Evolutionary conservation across 2,797 vertebrate genomes (phyloP).

Genomic region (Crypturellus tataupa): DNA sequence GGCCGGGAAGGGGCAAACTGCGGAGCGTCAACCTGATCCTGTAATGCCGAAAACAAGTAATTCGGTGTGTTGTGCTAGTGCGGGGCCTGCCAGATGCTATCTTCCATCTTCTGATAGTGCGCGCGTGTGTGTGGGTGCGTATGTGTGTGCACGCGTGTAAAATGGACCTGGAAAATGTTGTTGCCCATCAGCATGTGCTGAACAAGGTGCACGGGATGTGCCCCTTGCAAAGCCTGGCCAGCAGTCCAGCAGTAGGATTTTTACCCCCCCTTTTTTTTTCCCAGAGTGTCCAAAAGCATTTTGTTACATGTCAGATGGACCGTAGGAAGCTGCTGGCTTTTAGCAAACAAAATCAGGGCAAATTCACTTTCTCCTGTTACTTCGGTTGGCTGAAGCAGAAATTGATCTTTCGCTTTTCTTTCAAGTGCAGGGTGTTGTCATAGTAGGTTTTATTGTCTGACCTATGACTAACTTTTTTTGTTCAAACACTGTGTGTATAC

Average conservation of each 20-base stretch:
- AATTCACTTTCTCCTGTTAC: not conserved
- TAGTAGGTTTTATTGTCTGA: conserved; percentile 5
- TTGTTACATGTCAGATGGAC: not conserved
- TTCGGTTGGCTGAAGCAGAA: not conserved
- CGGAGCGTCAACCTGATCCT: not conserved
- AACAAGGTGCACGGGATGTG: conserved; percentile 56
- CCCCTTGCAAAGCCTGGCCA: conserved; percentile 35
- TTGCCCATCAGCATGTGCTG: not conserved
- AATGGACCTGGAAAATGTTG: not conserved
- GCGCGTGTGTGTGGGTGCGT: no score
- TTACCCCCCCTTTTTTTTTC: not conserved
- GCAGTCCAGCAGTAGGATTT: not conserved
- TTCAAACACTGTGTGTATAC: not conserved
- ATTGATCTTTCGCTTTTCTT: not conserved
- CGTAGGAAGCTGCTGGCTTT: not conserved
- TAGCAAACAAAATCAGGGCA: not conserved
- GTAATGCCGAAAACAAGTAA: fast-evolving
- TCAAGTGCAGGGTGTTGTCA: not conserved
- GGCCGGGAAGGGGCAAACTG: not conserved
- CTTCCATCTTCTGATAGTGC: not conserved
- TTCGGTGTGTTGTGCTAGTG: not conserved
- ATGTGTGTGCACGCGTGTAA: no score
- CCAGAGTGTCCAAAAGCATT: not conserved
- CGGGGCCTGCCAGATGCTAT: not conserved
- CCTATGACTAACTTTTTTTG: conserved; percentile 32